Base-by-base conservation (phyloP, 2,888 invertebrate species). In the Tinea pellionella region DNA sequence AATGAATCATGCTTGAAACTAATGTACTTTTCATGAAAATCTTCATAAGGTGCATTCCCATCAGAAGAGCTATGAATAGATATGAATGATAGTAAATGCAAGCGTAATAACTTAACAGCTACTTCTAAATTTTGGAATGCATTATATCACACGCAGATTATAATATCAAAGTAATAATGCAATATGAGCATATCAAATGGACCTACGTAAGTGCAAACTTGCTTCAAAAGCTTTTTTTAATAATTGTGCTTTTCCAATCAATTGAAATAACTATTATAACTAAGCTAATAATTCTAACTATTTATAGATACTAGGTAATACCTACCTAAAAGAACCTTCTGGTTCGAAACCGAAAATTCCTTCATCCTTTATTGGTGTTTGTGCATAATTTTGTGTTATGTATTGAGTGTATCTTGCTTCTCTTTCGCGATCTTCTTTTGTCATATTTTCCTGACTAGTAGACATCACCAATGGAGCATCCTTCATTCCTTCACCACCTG, bases 1-100 rank as follows among this genome's bases (percentile, higher is more conserved):
- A 93, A 94, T 74, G 92, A 89, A 69, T 92, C 92, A 69, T 93
- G 90, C 83, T 89, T 81, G 88, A 81, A 88, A 77, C 92, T 92
- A 77, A 94, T 91, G 70, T 93, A 89, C 78, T 93, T 93, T 85
- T 94, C 94, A 78, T 94, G 94, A 78, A 94, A 94, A 75, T 93
- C 94, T 88, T 94, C 90, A 72, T 90, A 90, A 73, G 89, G 81
- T 75, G 79, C 85, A 83, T 86, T 87, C 63, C 87, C 86, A 76
- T 88, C 88, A 73, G 88, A 88, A 78, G 88, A 88, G 85, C 88
- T 88, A 88, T 75, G 80, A 80, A 86, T 81, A 86, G 77, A 84
- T 67, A 77, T 77, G 76, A 67, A 77, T 79, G 78, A 76, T 75
- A 72, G 76, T 76, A 74, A 70, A 73, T 73, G 71, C 70, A 78